phyloP scores from a whole-genome alignment of 2,888 invertebrate genomes.

The Meiosimyza decipiens region DNA sequence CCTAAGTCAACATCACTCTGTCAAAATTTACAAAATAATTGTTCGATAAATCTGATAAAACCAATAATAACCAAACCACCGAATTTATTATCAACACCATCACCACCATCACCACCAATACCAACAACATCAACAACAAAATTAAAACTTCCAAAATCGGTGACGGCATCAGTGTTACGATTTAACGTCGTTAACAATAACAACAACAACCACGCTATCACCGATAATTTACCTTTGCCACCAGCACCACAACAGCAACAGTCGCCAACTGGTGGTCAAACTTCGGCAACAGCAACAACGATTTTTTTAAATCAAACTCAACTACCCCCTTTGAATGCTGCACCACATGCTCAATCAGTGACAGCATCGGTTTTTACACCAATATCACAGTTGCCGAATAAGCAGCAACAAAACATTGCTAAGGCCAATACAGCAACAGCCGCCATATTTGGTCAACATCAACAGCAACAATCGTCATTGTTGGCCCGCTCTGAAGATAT shows the following conservation, averaged over 20 bases:
- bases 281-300: conserved; percentile 22
- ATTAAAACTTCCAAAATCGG: conserved; percentile 61
- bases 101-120: conserved; percentile 25
- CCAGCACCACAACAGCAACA: conserved; percentile 25
- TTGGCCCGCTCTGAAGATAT: conserved; percentile 79
- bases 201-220: conserved; percentile 34
- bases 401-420: conserved; percentile 42
- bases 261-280: conserved; percentile 24
- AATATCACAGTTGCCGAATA: conserved; percentile 48
- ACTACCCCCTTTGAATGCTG: conserved; percentile 47
- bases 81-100: conserved; percentile 22
- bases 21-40: conserved; percentile 46
- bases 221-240: neutral
- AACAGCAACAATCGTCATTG: conserved; percentile 62
- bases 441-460: conserved; percentile 44
- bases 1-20: conserved; percentile 45
- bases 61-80: conserved; percentile 11
- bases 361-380: conserved; percentile 59
- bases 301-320: conserved; percentile 43
- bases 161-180: conserved; percentile 64
- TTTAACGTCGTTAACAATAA: conserved; percentile 22
- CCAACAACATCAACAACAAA: conserved; percentile 1
- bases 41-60: conserved; percentile 36
- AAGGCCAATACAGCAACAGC: conserved; percentile 42
- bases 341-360: conserved; percentile 54